These are phyloP conservation scores for Campylomormyrus numenius DNA, from an alignment of 2,113 vertebrate genomes.

Conservation along the genomic window DNA sequence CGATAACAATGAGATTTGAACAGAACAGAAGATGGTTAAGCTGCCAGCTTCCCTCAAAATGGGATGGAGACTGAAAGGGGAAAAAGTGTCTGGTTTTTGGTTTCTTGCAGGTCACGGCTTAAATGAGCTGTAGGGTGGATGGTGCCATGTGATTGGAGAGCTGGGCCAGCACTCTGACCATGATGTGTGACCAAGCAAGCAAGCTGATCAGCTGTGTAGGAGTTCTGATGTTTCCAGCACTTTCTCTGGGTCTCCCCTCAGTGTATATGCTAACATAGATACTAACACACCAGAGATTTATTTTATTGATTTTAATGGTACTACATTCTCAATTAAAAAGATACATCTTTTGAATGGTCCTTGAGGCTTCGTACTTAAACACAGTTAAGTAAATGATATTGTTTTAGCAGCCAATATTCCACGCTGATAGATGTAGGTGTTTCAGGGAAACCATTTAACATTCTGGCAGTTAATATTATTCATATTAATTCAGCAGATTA, in stretches of 20 bases:
- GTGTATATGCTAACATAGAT: background rate
- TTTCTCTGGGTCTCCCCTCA: background rate
- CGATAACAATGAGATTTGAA: background rate
- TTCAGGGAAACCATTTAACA: background rate
- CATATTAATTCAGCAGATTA: background rate
- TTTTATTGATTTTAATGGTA: background rate
- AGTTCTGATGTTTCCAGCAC: background rate
- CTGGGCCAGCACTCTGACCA: background rate
- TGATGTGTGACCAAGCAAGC: background rate
- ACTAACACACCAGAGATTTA: background rate
- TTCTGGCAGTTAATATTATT: background rate
- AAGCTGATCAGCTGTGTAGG: background rate
- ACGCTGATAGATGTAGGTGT: background rate
- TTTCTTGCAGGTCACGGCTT: constrained; percentile 36
- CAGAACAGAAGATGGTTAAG: background rate
- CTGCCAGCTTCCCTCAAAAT: background rate
- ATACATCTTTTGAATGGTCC: background rate
- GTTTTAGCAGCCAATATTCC: background rate
- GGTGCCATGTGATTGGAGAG: background rate
- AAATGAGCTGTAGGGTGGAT: constrained; percentile 38
- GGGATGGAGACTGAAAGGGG: background rate
- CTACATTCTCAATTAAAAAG: background rate
- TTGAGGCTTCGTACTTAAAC: background rate
- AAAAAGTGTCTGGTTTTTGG: background rate
- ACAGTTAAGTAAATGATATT: background rate